Evolutionary conservation across 37 sponge, comb jelly and placozoan genomes (phyloP), one percentile per base, ranked within the genome.

Genomic region (Lycopodina hypogea): DNA sequence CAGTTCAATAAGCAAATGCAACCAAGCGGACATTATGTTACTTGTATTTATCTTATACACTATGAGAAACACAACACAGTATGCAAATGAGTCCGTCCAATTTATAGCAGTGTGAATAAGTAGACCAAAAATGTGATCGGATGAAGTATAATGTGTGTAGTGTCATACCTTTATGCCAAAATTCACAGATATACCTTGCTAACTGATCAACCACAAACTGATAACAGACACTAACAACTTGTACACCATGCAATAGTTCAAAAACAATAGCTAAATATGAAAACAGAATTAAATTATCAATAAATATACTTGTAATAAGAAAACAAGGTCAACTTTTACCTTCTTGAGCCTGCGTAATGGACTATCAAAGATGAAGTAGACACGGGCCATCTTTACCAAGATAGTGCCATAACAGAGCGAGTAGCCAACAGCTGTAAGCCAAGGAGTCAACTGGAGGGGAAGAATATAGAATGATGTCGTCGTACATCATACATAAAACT

Each of bases 341-440:
- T 42, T 66, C 30, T 66, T 77, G 50, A 68, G 50, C 28, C 67
- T 39, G 11, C 56, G 57, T 51, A 58, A 68, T 62, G 74, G 79
- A 42, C 78, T 78, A 41, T 69, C 68, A 39, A 77, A 85, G 26
- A 85, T 85, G 66, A 71, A 85, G 40, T 78, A 84, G 24, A 84
- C 78, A 14, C 84, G 36, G 34, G 28, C 69, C 84, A 84, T 84
- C 56, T 84, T 84, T n/a, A 68, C 78, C 50, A 84, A 18, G 19
- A 84, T 77, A 41, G 84, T 76, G 8, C 77, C 84, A 84, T 64
- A 85, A 41, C 79, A 78, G 52, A 85, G 78, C 42, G 78, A 85
- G 50, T 85, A 85, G 51, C 85, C 85, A 35, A 78, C 42, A 52
- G 78, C 40, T n/a, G 61, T 63, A 22, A 85, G 42, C 78, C 85